Percentiles rank a stretch among this genome's conserved stretches.
These are phyloP conservation scores for Thunnus albacares DNA, from an alignment of 2,797 vertebrate species.

Conservation along the genomic window DNA sequence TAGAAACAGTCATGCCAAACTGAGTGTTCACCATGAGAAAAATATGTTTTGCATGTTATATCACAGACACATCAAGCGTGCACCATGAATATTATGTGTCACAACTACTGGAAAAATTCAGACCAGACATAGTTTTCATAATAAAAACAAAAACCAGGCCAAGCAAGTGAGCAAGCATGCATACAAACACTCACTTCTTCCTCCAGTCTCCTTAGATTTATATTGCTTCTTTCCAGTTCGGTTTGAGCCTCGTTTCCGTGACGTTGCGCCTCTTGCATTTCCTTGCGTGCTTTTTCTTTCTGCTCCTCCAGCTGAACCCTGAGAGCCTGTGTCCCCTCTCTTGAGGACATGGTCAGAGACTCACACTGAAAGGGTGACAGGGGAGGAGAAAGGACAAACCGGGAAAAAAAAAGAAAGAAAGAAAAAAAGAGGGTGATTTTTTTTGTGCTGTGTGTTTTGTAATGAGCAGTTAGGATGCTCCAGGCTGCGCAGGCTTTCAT, in stretches of 20 bases:
- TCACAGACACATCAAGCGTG: conserved; percentile 16
- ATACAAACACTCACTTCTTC: conserved; percentile 88
- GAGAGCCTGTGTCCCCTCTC: conserved; percentile 83
- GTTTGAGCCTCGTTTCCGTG: conserved; percentile 88
- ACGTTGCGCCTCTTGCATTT: conserved; percentile 91
- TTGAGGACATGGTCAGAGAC: conserved; percentile 67
- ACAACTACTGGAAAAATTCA: conserved; percentile 31
- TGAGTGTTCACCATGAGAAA: conserved; percentile 4
- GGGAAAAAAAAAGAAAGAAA: conserved; percentile 8
- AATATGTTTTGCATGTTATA: conserved; percentile 31
- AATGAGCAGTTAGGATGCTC: conserved; percentile 30
- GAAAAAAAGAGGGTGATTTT: not conserved
- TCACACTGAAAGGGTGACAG: conserved; percentile 57
- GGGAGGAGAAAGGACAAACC: not conserved
- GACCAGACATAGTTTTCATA: conserved; percentile 25
- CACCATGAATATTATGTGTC: conserved; percentile 25
- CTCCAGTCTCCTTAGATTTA: conserved; percentile 86
- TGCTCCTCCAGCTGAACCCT: conserved; percentile 93
- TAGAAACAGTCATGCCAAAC: conserved; percentile 26
- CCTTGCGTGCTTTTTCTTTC: conserved; percentile 90
- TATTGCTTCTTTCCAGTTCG: conserved; percentile 88
- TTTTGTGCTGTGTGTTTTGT: conserved; percentile 12
- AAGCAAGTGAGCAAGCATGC: not conserved
- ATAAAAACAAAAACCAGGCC: not conserved
- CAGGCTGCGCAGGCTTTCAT: not conserved